These are phyloP conservation scores for Mobula hypostoma DNA, from an alignment of 2,113 vertebrate genomes.

Conservation along the genomic window DNA sequence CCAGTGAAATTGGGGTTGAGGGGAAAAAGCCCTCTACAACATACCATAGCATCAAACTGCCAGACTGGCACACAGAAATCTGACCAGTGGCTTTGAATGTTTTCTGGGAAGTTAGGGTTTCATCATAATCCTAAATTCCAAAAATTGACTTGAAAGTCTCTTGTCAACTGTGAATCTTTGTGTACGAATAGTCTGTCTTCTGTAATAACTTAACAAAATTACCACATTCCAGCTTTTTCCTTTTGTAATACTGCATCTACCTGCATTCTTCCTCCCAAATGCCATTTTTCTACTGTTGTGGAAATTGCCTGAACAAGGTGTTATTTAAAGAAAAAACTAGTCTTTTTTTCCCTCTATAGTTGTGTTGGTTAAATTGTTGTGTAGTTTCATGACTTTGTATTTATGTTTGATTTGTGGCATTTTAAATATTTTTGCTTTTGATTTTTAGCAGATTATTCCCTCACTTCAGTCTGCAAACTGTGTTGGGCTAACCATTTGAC, in stretches of 20 bases:
- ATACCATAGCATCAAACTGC: neutral
- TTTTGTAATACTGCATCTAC: neutral
- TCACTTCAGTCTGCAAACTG: neutral
- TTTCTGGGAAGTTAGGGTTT: neutral
- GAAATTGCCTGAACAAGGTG: neutral
- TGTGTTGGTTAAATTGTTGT: neutral
- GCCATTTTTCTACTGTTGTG: neutral
- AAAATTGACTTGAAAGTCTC: neutral
- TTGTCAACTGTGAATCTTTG: neutral
- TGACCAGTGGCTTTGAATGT: neutral
- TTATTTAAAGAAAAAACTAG: neutral
- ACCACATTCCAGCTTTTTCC: neutral
- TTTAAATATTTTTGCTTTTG: neutral
- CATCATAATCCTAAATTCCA: neutral
- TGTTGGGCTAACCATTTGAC: neutral
- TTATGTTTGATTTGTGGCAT: neutral
- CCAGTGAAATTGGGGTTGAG: neutral
- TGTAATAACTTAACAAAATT: neutral
- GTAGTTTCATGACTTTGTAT: neutral
- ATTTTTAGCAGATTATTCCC: neutral
- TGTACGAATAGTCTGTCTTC: neutral
- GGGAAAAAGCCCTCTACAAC: neutral
- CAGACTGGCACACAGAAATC: neutral
- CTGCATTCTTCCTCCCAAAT: neutral
- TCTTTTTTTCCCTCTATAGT: neutral